Conservation (phyloP, 2,113 vertebrate genomes). For the Pelobates fuscus region DNA sequence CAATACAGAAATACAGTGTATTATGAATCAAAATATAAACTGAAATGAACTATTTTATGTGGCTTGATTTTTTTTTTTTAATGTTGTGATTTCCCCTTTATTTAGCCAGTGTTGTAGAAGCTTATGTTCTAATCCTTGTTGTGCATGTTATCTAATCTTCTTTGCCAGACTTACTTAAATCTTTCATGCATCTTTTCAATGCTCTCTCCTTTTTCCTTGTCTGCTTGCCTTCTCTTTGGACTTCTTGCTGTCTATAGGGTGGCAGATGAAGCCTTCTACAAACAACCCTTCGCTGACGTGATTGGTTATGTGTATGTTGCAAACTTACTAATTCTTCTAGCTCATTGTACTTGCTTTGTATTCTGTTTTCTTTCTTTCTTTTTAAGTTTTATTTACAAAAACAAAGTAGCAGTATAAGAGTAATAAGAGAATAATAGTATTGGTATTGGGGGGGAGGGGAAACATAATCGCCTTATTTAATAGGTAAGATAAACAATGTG, state of each 20-base stretch:
- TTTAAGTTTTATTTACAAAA: too few relatives aligned
- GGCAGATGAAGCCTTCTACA: slow-evolving; percentile 99
- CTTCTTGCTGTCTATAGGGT: slow-evolving; percentile 85
- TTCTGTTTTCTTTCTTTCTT: background rate
- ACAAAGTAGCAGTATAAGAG: too few relatives aligned
- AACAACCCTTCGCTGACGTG: slow-evolving; percentile 99
- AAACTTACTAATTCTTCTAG: slow-evolving; percentile 83
- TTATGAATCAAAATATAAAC: too few relatives aligned
- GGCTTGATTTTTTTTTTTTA: too few relatives aligned
- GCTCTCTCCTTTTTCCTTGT: slow-evolving; percentile 86
- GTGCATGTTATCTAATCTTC: slow-evolving; percentile 7
- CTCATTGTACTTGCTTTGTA: slow-evolving; percentile 51
- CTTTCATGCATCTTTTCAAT: slow-evolving; percentile 71
- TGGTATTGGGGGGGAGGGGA: too few relatives aligned
- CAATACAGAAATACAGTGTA: too few relatives aligned
- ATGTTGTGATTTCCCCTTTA: too few relatives aligned
- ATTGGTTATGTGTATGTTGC: slow-evolving; percentile 99
- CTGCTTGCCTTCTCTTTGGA: slow-evolving; percentile 82
- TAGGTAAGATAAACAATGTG: too few relatives aligned
- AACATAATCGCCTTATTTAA: too few relatives aligned
- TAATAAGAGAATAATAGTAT: too few relatives aligned
- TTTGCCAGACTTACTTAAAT: background rate
- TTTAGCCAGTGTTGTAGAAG: too few relatives aligned
- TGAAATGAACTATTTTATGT: too few relatives aligned
- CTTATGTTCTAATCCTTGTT: background rate